Conservation (phyloP, 2,888 invertebrate species). For the Hedychridium roseum region DNA sequence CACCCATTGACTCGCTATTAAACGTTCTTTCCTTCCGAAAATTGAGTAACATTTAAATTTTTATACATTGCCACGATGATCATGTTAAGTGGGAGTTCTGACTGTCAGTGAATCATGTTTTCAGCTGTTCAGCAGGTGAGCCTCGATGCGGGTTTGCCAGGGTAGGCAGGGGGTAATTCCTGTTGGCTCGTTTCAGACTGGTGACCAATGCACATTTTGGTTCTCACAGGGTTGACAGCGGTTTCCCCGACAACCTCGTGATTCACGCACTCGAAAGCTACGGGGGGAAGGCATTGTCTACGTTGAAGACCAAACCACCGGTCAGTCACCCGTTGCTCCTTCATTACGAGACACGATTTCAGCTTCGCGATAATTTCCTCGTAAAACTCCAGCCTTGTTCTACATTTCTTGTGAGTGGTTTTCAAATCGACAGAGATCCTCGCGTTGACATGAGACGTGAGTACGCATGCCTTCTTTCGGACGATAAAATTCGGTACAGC, state of each 20-base stretch:
- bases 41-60: too few relatives aligned
- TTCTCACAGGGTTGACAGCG: slow-evolving; percentile 13
- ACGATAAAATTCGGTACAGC: too few relatives aligned
- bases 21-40: too few relatives aligned
- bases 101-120: slow-evolving; percentile 7
- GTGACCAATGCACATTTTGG: slow-evolving; percentile 13
- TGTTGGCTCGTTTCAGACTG: slow-evolving; percentile 6
- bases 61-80: too few relatives aligned
- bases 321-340: background rate
- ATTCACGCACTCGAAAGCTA: slow-evolving; percentile 24
- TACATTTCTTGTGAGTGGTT: background rate
- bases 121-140: slow-evolving; percentile 22
- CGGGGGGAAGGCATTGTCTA: too few relatives aligned
- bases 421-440: background rate
- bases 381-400: too few relatives aligned
- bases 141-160: too few relatives aligned
- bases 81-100: too few relatives aligned
- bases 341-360: background rate
- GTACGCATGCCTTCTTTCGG: too few relatives aligned
- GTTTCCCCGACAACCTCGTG: slow-evolving; percentile 33
- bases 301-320: background rate
- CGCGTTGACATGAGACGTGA: too few relatives aligned
- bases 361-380: too few relatives aligned
- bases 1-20: too few relatives aligned
- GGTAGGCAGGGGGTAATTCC: slow-evolving; percentile 15